Conservation (phyloP, 2,888 invertebrate genomes). For the Lysandra bellargus region DNA sequence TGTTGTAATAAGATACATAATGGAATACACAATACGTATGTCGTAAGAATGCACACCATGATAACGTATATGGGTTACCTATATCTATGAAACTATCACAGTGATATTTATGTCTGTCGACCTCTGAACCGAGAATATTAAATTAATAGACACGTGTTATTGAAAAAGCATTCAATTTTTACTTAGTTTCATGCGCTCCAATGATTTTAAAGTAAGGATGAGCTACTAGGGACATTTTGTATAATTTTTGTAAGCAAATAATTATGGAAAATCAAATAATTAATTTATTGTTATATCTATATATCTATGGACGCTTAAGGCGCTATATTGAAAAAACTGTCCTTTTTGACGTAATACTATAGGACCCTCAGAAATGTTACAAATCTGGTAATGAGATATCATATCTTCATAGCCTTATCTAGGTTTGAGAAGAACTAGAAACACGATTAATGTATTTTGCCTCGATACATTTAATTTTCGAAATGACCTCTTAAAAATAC, state of each 20-base stretch:
- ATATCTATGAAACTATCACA: slow-evolving; percentile 23
- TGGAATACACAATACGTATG: background rate
- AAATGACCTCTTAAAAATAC: too few species aligned
- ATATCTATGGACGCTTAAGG: too few species aligned
- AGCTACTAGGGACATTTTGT: background rate
- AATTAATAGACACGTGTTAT: background rate
- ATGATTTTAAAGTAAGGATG: background rate
- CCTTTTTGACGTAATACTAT: too few species aligned
- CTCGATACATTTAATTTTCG: too few species aligned
- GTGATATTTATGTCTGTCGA: slow-evolving; percentile 10
- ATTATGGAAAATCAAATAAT: too few species aligned
- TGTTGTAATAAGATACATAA: background rate
- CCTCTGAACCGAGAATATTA: slow-evolving; percentile 20
- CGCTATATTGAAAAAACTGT: too few species aligned
- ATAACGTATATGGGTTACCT: slow-evolving; percentile 27
- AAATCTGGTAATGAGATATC: too few species aligned
- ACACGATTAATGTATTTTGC: too few species aligned
- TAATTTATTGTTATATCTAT: too few species aligned
- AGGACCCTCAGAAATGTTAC: too few species aligned
- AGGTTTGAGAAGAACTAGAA: too few species aligned
- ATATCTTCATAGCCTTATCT: too few species aligned
- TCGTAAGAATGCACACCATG: slow-evolving; percentile 19
- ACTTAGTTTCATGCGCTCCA: background rate
- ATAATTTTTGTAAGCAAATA: background rate
- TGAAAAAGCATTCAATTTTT: background rate